A percentile compares a stretch with the other conserved stretches of the same genome.
Conservation (phyloP, 2,888 invertebrate genomes). For the Emesis furor region DNA sequence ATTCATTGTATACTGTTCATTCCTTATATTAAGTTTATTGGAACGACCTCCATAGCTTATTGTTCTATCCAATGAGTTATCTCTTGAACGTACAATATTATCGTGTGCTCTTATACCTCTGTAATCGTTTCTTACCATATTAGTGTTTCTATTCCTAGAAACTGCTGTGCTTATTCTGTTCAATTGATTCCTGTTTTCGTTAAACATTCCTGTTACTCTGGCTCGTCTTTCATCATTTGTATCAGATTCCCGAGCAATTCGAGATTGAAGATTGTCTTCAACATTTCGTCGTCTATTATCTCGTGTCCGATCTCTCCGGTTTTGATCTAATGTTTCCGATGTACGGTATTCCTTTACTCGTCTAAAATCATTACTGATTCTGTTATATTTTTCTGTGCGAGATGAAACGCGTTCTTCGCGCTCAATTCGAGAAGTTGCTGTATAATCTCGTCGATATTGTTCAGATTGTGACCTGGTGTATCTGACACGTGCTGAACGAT, state of each 20-base stretch:
- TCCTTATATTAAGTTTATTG: not conserved
- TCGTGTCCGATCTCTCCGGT: not conserved
- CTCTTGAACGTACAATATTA: not conserved
- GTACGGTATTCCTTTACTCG: not conserved
- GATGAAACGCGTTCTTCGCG: conserved; percentile 8
- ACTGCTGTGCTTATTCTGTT: not conserved
- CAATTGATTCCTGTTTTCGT: conserved; percentile 6
- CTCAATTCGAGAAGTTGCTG: not conserved
- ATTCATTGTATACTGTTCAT: not conserved
- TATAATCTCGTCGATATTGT: not conserved
- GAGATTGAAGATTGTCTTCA: not conserved
- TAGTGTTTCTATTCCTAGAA: not conserved
- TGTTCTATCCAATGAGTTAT: not conserved
- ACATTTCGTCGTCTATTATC: not conserved
- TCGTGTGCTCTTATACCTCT: too few relatives aligned
- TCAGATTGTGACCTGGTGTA: not conserved
- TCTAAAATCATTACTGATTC: not conserved
- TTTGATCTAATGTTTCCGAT: not conserved
- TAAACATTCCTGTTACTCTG: not conserved
- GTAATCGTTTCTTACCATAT: not conserved
- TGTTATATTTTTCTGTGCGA: not conserved
- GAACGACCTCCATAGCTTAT: not conserved
- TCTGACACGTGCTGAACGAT: not conserved
- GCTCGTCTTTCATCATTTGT: not conserved
- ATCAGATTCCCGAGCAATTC: not conserved